Evolutionary conservation across 2,113 vertebrate genomes (phyloP).

Genomic region (Pseudorhombus dupliciocellatus): DNA sequence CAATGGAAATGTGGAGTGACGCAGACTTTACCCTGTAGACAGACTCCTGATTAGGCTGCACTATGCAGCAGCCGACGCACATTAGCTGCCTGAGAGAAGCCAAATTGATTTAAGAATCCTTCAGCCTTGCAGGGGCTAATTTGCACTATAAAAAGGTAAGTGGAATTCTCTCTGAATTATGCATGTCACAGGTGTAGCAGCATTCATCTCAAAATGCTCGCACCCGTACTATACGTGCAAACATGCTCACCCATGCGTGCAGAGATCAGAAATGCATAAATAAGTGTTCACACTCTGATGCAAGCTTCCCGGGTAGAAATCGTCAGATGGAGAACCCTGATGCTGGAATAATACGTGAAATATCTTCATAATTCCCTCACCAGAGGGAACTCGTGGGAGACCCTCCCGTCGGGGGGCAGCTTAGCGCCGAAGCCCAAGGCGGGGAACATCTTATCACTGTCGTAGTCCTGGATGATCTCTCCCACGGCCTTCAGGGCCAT

Average conservation of each 20-base stretch:
- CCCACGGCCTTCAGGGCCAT: constrained; percentile 94
- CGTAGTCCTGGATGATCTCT: constrained; percentile 97
- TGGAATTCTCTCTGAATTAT: constrained; percentile 63
- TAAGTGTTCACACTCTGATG: no score
- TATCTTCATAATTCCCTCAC: constrained; percentile 72
- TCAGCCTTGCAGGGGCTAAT: constrained; percentile 66
- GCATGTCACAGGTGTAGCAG: constrained; percentile 49
- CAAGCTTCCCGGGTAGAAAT: constrained; percentile 2
- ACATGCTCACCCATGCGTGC: constrained; percentile 10
- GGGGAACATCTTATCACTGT: constrained; percentile 96
- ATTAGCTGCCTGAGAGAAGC: constrained; percentile 70
- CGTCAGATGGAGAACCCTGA: background rate
- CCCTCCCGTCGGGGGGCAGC: constrained; percentile 90
- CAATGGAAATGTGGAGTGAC: constrained; percentile 61
- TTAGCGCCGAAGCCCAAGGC: constrained; percentile 94
- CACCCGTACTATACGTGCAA: constrained; percentile 31
- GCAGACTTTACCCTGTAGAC: constrained; percentile 59
- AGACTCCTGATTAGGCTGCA: constrained; percentile 67
- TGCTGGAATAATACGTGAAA: background rate
- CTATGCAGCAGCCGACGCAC: constrained; percentile 58
- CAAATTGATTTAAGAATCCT: constrained; percentile 76
- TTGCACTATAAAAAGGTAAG: constrained; percentile 75
- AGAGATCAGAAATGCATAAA: constrained; percentile 28
- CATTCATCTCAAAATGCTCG: constrained; percentile 43
- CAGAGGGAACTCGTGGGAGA: constrained; percentile 94